A percentile compares a stretch with the other conserved stretches of the same genome.
Conservation (phyloP, 2,888 invertebrate species). For the Cryptocheilus praepositus region DNA sequence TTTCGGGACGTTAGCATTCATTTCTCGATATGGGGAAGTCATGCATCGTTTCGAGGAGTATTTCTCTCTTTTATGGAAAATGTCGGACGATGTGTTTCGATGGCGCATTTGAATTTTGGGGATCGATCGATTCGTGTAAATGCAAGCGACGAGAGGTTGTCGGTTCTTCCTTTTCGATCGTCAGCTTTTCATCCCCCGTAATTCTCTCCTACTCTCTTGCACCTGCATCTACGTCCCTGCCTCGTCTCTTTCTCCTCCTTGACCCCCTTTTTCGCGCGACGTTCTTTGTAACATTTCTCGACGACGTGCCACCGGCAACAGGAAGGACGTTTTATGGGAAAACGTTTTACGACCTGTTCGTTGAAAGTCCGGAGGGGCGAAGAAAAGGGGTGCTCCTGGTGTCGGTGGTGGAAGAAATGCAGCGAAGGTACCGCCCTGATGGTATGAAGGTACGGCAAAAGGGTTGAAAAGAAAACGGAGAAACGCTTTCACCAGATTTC, state of each 20-base stretch:
- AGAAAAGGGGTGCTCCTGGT: background rate
- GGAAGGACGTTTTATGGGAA: conserved; percentile 43
- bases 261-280: conserved; percentile 28
- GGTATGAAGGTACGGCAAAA: background rate
- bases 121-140: conserved; percentile 38
- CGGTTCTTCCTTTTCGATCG: conserved; percentile 14
- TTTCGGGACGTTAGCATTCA: no score
- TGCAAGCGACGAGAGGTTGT: conserved; percentile 28
- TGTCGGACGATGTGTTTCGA: conserved; percentile 23
- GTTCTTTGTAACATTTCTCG: conserved; percentile 31
- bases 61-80: background rate
- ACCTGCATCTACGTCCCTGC: background rate
- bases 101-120: conserved; percentile 8
- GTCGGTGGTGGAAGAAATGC: background rate
- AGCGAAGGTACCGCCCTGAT: background rate
- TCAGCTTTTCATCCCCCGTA: no score
- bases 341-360: conserved; percentile 44
- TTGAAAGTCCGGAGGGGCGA: conserved; percentile 2
- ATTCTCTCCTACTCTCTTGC: no score
- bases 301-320: conserved; percentile 36
- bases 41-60: background rate
- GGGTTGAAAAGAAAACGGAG: background rate
- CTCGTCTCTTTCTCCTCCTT: conserved; percentile 18
- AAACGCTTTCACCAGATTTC: conserved; percentile 4
- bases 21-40: no score